Evolutionary conservation across 1,140 invertebrate species (phyloP).

Genomic region (Nasonia vitripennis): DNA sequence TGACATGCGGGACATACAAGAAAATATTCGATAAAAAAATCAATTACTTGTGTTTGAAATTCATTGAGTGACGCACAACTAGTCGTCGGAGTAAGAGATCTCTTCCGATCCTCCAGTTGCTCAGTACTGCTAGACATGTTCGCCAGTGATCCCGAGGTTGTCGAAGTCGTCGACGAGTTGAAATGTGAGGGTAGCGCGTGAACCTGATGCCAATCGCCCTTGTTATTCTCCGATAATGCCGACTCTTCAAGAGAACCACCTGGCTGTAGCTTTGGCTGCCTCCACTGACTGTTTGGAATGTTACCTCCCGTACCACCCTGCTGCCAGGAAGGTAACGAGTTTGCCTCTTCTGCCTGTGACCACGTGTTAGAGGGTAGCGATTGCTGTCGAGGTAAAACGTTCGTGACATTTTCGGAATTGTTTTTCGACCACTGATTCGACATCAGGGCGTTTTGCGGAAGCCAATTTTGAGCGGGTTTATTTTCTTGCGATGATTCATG

Average conservation of each 20-base stretch:
- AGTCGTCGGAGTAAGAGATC: conserved; percentile 54
- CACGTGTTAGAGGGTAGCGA: conserved; percentile 47
- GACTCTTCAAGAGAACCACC: conserved; percentile 48
- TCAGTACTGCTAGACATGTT: conserved; percentile 61
- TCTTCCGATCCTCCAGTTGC: conserved; percentile 61
- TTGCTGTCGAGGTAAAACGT: conserved; percentile 54
- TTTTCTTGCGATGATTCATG: conserved; percentile 46
- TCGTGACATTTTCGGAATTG: conserved; percentile 51
- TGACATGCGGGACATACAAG: background rate
- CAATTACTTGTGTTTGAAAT: conserved; percentile 45
- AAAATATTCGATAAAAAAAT: background rate
- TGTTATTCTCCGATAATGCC: conserved; percentile 53
- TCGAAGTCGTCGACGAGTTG: conserved; percentile 52
- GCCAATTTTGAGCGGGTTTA: conserved; percentile 43
- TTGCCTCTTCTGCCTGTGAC: conserved; percentile 51
- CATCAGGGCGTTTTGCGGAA: conserved; percentile 36
- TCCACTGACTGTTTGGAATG: conserved; percentile 50
- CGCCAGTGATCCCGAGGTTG: conserved; percentile 53
- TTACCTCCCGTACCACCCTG: conserved; percentile 35
- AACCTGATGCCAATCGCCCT: conserved; percentile 61
- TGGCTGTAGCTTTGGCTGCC: conserved; percentile 49
- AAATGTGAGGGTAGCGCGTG: conserved; percentile 56
- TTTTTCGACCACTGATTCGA: conserved; percentile 56
- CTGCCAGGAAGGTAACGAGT: conserved; percentile 58
- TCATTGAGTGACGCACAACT: conserved; percentile 60